Evolutionary conservation across 2,113 vertebrate genomes (phyloP).

Genomic region (Gadus macrocephalus): DNA sequence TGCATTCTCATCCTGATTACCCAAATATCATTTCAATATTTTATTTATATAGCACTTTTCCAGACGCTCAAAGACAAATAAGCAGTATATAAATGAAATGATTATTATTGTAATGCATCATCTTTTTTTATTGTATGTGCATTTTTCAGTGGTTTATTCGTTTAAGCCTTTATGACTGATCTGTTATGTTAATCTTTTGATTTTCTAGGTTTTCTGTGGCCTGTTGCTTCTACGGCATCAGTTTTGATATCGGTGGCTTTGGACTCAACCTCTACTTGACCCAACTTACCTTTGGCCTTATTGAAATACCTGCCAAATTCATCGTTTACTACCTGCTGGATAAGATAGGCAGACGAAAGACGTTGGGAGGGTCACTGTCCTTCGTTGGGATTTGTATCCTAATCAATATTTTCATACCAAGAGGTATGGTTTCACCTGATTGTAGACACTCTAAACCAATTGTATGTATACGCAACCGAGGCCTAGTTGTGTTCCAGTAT

Average conservation of each 20-base stretch:
- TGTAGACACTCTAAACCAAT: not conserved
- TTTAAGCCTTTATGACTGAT: not conserved
- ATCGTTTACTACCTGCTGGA: slow-evolving; percentile 58
- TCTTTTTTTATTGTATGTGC: not conserved
- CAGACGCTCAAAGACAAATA: too few relatives aligned
- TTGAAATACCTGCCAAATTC: slow-evolving; percentile 70
- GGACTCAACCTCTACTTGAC: slow-evolving; percentile 70
- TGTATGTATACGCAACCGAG: not conserved
- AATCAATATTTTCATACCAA: slow-evolving; percentile 67
- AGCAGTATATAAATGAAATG: too few relatives aligned
- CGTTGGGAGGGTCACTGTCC: slow-evolving; percentile 41
- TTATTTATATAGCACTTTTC: too few relatives aligned
- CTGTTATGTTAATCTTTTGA: not conserved
- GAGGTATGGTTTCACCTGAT: slow-evolving; percentile 50
- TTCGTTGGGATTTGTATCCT: slow-evolving; percentile 58
- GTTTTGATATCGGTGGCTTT: slow-evolving; percentile 69
- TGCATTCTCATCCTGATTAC: slow-evolving; percentile 10
- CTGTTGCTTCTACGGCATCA: slow-evolving; percentile 65
- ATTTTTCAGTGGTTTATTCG: not conserved
- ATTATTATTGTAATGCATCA: not conserved
- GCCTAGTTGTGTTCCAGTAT: not conserved
- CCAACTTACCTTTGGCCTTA: slow-evolving; percentile 60
- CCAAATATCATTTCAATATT: too few relatives aligned
- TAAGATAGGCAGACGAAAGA: slow-evolving; percentile 57
- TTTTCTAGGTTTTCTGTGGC: slow-evolving; percentile 64